Evolutionary conservation across 2,888 invertebrate genomes (phyloP), one percentile per base, ranked within the genome.

Genomic region (Scaptodrosophila latifasciaeformis): DNA sequence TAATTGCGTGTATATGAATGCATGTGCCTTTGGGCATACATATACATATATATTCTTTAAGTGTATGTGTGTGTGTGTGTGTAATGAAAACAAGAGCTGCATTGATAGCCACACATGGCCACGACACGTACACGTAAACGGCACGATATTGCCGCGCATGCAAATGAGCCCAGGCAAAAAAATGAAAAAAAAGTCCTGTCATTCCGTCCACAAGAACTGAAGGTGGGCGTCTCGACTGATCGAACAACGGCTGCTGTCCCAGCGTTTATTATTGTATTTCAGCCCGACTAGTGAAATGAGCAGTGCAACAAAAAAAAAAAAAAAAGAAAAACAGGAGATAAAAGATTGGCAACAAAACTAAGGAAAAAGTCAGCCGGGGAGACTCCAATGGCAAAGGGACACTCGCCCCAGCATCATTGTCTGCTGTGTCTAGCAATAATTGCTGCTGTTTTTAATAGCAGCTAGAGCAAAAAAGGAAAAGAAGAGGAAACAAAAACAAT

Each of bases 241-340:
- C 24, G 24, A n/a, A n/a, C 34, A n/a, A 12, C 30, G 2, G 30
- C 30, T 30, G 31, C 31, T 31, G 31, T 13, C 6, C 13, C 34
- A 35, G 49, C 64, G 70, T 59, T 72, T 72, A 76, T 72, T 72
- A 67, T 76, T 65, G 67, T 63, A 59, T n/a, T n/a, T n/a, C 10
- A 2, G 43, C 34, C 24, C 19, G 19, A 65, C 61, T 61, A 57
- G 54, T 55, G 48, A 67, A 70, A 76, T 53, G 63, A 67, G 70
- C 63, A 67, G 15, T 17, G 9, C 1, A 17, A 3, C 18, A 43
- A 12, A n/a, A 49, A 55, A 66, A 61, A 44, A 54, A 29, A 39
- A 17, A 10, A 17, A 13, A 17, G 6, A 37, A 3, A 15, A 18
- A 17, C 13, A 24, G 24, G 24, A 24, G 24, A 3, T 7, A 3